phyloP scores from a whole-genome alignment of 2,797 vertebrate genomes.

The Cyclura pinguis region DNA sequence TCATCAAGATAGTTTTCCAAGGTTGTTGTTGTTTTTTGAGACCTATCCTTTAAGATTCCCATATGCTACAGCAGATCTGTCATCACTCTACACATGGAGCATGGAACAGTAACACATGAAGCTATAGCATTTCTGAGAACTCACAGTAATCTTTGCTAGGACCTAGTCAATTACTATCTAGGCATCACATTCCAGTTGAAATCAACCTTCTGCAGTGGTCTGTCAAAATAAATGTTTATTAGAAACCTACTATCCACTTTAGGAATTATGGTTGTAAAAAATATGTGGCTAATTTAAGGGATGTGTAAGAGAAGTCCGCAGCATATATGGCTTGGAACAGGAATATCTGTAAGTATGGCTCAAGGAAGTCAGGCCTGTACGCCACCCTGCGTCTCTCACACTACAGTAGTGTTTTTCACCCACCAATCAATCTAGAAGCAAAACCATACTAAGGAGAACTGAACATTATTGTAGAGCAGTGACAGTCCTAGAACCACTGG shows the following conservation, averaged over 20 bases:
- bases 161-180: slow-evolving; percentile 58
- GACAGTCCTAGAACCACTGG: too few species aligned
- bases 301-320: not conserved
- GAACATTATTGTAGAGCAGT: not conserved
- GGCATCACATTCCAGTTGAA: slow-evolving; percentile 31
- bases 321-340: not conserved
- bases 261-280: not conserved
- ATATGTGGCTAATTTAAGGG: not conserved
- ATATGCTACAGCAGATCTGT: slow-evolving; percentile 71
- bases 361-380: not conserved
- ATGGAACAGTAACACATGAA: slow-evolving; percentile 60
- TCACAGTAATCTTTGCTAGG: slow-evolving; percentile 38
- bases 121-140: slow-evolving; percentile 71
- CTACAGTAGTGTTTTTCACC: not conserved
- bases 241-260: slow-evolving; percentile 15
- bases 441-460: not conserved
- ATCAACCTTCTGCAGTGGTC: slow-evolving; percentile 45
- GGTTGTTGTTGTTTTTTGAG: slow-evolving; percentile 43
- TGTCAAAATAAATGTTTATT: not conserved
- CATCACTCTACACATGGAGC: slow-evolving; percentile 70
- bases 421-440: too few species aligned
- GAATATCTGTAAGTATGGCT: not conserved
- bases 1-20: slow-evolving; percentile 41
- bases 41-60: slow-evolving; percentile 65
- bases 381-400: not conserved